A percentile compares a stretch with the other conserved stretches of the same genome.
phyloP scores from a whole-genome alignment of 2,113 vertebrate species.

The Melanotaenia duboulayi region DNA sequence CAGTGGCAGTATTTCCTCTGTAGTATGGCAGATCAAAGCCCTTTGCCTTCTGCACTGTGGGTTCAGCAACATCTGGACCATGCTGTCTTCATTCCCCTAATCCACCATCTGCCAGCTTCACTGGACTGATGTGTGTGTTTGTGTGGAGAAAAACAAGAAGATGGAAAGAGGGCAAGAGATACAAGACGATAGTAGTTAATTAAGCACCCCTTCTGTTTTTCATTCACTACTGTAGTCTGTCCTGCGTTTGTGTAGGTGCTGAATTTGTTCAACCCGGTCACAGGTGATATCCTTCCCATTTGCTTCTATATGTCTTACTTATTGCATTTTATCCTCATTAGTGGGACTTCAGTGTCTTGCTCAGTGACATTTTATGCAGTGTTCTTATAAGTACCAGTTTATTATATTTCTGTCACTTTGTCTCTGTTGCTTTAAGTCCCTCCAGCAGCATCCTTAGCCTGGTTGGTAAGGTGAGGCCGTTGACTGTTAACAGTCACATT shows the following conservation, averaged over 20 bases:
- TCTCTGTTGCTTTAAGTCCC: neutral
- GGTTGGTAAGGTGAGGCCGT: slow-evolving; percentile 38
- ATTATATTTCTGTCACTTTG: slow-evolving; percentile 19
- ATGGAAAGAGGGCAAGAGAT: slow-evolving; percentile 21
- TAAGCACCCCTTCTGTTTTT: slow-evolving; percentile 15
- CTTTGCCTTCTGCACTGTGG: slow-evolving; percentile 60
- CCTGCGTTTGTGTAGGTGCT: slow-evolving; percentile 2
- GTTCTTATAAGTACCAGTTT: slow-evolving; percentile 9
- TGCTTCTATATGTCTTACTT: neutral
- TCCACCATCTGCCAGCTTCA: slow-evolving; percentile 60
- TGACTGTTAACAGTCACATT: slow-evolving; percentile 59
- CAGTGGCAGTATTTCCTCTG: slow-evolving; percentile 34
- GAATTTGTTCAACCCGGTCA: slow-evolving; percentile 24
- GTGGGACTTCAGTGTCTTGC: neutral
- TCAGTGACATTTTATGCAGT: slow-evolving; percentile 3
- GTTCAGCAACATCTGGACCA: slow-evolving; percentile 69
- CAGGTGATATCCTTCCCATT: slow-evolving; percentile 18
- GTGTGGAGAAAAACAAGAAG: neutral
- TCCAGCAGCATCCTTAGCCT: slow-evolving; percentile 15
- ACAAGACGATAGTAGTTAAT: slow-evolving; percentile 13
- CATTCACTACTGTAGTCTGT: slow-evolving; percentile 22
- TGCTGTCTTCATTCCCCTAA: slow-evolving; percentile 36
- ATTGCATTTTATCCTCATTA: neutral
- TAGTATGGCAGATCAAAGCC: slow-evolving; percentile 67
- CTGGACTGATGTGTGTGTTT: slow-evolving; percentile 20